These are phyloP conservation scores for Apis cerana DNA, from an alignment of 1,140 invertebrate species.

Conservation along the genomic window DNA sequence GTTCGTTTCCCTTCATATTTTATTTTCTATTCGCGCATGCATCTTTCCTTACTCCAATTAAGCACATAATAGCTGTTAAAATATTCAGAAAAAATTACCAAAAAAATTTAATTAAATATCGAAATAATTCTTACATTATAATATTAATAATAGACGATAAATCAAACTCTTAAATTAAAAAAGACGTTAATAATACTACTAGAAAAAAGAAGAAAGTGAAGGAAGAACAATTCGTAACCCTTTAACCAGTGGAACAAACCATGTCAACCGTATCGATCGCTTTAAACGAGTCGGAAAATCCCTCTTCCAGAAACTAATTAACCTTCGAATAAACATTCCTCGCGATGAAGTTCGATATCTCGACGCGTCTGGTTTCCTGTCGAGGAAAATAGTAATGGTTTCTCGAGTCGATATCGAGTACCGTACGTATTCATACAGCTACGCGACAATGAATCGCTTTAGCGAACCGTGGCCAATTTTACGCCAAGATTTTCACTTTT, in stretches of 20 bases:
- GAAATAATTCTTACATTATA: too few species aligned
- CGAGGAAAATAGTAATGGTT: constrained; percentile 22
- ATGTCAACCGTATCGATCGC: background rate
- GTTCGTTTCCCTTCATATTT: background rate
- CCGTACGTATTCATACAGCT: background rate
- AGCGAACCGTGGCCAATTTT: constrained; percentile 72
- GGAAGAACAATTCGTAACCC: too few species aligned
- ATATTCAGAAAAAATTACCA: background rate
- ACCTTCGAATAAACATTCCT: background rate
- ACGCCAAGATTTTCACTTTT: constrained; percentile 73
- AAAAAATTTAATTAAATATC: too few species aligned
- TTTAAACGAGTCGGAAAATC: background rate
- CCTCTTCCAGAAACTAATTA: background rate
- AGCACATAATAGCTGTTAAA: background rate
- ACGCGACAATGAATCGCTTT: constrained; percentile 37
- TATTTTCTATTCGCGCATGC: too few species aligned
- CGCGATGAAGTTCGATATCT: background rate
- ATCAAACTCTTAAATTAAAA: too few species aligned
- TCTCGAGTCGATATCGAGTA: constrained; percentile 31
- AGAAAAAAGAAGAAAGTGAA: too few species aligned
- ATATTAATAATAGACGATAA: too few species aligned
- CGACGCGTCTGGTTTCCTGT: constrained; percentile 22
- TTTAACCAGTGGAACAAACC: too few species aligned
- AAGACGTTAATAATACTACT: too few species aligned
- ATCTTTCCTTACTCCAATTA: background rate